Base-by-base conservation (phyloP, 2,113 vertebrate genomes). In the Zosterops borbonicus region DNA sequence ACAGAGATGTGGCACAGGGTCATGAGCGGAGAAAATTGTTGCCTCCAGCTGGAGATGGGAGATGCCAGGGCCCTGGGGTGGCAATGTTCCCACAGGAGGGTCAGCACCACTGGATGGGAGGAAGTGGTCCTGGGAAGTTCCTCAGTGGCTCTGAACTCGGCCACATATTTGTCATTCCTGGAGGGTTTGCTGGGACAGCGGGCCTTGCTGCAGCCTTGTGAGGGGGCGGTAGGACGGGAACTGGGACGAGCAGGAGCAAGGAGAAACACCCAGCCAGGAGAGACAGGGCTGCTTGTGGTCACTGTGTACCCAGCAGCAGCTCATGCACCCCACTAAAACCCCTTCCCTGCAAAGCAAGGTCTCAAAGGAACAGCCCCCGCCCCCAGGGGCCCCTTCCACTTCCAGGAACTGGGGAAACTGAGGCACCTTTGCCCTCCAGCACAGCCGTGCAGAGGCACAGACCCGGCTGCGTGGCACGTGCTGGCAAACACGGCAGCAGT, bases 141-240 rank as follows among this genome's bases (percentile, higher is more conserved):
- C 6, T 2, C 28, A 4, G n/a, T 23, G 31, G 21, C 85, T 56
- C 69, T 81, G 69, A 84, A 65, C 60, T 92, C 2, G 0, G 62
- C 35, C 25, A 5, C 90, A 90, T 94, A 16, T 46, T 92, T 92
- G 63, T 85, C 84, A 85, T 96, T 95, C 87, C 96, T 89, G 62
- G 41, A 82, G 82, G 35, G 52, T 78, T 87, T 87, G 65, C 84
- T 41, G 69, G 56, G 60, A 50, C 7, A 3, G 47, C 12, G 0
- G 27, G 80, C 71, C 68, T 77, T 2, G 6, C 79, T 23, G 70
- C 33, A 50, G 87, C 62, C 67, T 47, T 44, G 44, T 3, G 16
- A 89, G 73, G 46, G 23, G 49, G 60, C 0, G 11, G 62, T 19
- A 53, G 63, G 70, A 62, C 0, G 7, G 41, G 63, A 47, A 33